Evolutionary conservation across 2,797 vertebrate genomes (phyloP).

Genomic region (Coccyzus lansbergi): DNA sequence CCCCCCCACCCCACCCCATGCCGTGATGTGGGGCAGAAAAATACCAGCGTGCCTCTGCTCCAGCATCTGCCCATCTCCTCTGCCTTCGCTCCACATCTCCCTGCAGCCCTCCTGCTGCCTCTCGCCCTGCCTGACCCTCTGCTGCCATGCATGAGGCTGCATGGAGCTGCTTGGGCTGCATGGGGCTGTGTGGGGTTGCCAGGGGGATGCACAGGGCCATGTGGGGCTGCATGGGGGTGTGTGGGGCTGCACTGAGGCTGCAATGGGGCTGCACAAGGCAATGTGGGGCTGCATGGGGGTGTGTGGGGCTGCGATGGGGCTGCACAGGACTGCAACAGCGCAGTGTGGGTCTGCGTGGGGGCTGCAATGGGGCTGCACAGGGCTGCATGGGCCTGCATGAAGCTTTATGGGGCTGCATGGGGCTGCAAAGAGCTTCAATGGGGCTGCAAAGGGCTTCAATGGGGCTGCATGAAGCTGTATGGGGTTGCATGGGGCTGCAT

Average conservation of each 20-base stretch:
- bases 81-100: fast-evolving
- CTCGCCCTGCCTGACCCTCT: neutral
- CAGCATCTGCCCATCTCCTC: neutral
- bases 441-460: no score
- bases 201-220: neutral
- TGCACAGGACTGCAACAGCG: no score
- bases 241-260: neutral
- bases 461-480: no score
- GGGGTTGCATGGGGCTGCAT: no score
- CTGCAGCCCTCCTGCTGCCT: neutral
- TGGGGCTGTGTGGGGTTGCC: neutral
- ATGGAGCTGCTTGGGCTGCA: fast-evolving
- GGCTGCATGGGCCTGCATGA: no score
- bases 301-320: neutral
- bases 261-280: no score
- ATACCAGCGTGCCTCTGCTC: neutral
- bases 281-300: no score
- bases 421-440: no score
- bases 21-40: neutral
- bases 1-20: no score
- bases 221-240: neutral
- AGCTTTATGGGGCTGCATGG: fast-evolving
- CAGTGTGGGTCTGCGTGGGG: no score
- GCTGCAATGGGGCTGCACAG: no score
- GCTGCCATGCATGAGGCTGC: fast-evolving